A percentile compares a stretch with the other conserved stretches of the same genome.
phyloP scores from a whole-genome alignment of 2,797 vertebrate genomes.

The Acanthis flammea region DNA sequence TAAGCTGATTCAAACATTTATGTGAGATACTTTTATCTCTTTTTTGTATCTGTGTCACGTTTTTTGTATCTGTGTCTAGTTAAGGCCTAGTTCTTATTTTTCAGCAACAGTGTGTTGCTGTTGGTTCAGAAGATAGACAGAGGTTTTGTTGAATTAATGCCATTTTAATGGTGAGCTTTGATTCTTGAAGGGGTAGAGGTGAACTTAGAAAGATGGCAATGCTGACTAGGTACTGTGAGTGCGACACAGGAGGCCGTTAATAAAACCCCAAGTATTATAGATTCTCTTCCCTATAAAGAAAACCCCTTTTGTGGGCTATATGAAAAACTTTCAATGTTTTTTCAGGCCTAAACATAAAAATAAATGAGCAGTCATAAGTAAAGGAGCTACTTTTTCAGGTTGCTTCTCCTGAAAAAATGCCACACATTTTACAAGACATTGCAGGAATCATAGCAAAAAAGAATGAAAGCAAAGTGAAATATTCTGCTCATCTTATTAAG shows the following conservation, averaged over 20 bases:
- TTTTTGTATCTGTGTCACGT: not conserved
- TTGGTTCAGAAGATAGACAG: not conserved
- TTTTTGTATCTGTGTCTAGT: not conserved
- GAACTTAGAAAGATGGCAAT: not conserved
- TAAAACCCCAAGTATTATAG: not conserved
- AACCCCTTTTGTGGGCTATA: not conserved
- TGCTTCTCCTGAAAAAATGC: not conserved
- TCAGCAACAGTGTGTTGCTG: not conserved
- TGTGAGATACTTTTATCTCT: not conserved
- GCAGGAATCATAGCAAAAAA: not conserved
- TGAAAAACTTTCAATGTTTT: not conserved
- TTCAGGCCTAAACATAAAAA: not conserved
- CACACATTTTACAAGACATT: not conserved
- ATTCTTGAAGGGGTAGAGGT: not conserved
- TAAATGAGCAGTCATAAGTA: not conserved
- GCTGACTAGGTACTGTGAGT: not conserved
- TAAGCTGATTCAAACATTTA: not conserved
- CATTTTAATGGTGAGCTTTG: not conserved
- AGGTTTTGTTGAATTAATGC: not conserved
- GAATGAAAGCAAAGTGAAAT: not conserved
- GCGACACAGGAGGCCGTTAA: not conserved
- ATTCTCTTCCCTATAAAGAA: not conserved
- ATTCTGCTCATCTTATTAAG: not conserved
- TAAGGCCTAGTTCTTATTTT: not conserved
- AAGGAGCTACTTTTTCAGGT: not conserved